Percentiles rank a stretch among this genome's conserved stretches.
These are phyloP conservation scores for Onchidella celtica DNA, from an alignment of 2,888 invertebrate genomes.

Conservation along the genomic window DNA sequence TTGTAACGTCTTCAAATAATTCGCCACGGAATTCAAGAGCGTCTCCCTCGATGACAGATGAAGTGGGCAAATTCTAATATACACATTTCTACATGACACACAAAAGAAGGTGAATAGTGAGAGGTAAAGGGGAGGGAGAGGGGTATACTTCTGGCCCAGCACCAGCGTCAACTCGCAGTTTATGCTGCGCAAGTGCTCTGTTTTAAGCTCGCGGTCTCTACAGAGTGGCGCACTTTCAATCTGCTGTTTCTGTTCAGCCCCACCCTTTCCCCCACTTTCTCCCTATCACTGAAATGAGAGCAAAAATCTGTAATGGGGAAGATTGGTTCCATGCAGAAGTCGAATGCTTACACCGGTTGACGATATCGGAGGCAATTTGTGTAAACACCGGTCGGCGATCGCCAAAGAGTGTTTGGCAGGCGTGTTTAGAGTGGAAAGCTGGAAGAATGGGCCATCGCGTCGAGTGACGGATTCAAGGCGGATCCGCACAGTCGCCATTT, in stretches of 20 bases:
- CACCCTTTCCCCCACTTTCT: too few species aligned
- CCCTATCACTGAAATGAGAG: neutral
- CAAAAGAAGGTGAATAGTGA: too few species aligned
- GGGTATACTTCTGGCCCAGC: neutral
- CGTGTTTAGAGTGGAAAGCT: slow-evolving; percentile 17
- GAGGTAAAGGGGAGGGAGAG: too few species aligned
- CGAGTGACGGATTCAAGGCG: neutral
- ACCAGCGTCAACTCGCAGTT: neutral
- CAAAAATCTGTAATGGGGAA: neutral
- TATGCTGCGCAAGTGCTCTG: neutral
- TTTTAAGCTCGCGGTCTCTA: neutral
- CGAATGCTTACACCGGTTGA: slow-evolving; percentile 10
- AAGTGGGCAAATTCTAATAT: neutral
- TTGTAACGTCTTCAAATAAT: too few species aligned
- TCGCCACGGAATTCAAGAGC: neutral
- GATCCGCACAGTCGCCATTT: neutral
- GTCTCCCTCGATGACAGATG: neutral
- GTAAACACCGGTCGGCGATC: slow-evolving; percentile 27
- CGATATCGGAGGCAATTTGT: slow-evolving; percentile 32
- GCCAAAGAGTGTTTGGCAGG: slow-evolving; percentile 30
- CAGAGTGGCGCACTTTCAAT: too few species aligned
- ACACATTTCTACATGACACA: neutral
- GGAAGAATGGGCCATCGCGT: slow-evolving; percentile 7
- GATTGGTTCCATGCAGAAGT: neutral
- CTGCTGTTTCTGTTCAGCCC: too few species aligned